A percentile compares a stretch with the other conserved stretches of the same genome.
phyloP scores from a whole-genome alignment of 2,113 vertebrate species.

The Phrynosoma blainvillii region DNA sequence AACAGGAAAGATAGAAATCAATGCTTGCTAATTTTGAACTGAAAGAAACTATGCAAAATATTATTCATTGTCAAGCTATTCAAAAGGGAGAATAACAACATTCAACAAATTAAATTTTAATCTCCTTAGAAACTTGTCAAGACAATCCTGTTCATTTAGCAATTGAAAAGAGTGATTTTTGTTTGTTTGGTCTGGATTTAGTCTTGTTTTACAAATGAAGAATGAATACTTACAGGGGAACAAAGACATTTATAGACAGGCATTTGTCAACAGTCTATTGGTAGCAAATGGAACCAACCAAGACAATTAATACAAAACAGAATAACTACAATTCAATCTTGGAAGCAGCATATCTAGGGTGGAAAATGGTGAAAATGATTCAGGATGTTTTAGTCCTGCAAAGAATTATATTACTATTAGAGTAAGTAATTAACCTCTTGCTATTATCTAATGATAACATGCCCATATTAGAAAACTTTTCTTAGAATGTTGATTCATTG shows the following conservation, averaged over 20 bases:
- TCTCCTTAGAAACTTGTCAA: slow-evolving; percentile 49
- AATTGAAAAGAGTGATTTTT: slow-evolving; percentile 51
- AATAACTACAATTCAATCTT: slow-evolving; percentile 55
- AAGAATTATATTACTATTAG: slow-evolving; percentile 15
- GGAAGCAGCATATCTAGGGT: slow-evolving; percentile 8
- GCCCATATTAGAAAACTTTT: rapidly evolving
- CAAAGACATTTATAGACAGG: slow-evolving; percentile 59
- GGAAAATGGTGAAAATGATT: slow-evolving; percentile 44
- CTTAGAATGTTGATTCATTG: background rate
- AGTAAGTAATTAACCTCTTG: slow-evolving; percentile 2
- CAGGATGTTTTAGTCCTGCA: slow-evolving; percentile 23
- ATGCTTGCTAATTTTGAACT: slow-evolving; percentile 58
- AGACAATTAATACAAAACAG: slow-evolving; percentile 57
- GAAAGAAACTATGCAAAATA: slow-evolving; percentile 46
- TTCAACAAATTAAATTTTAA: slow-evolving; percentile 53
- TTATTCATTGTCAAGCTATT: slow-evolving; percentile 43
- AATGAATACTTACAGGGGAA: slow-evolving; percentile 60
- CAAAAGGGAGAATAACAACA: slow-evolving; percentile 36
- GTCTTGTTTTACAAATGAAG: slow-evolving; percentile 59
- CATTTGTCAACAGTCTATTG: slow-evolving; percentile 63
- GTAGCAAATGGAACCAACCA: slow-evolving; percentile 50
- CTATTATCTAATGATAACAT: background rate
- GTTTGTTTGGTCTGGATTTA: slow-evolving; percentile 14
- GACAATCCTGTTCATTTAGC: slow-evolving; percentile 64
- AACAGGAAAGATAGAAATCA: slow-evolving; percentile 23